These are phyloP conservation scores for Oryzias woworae DNA, from an alignment of 2,113 vertebrate species.

Conservation along the genomic window DNA sequence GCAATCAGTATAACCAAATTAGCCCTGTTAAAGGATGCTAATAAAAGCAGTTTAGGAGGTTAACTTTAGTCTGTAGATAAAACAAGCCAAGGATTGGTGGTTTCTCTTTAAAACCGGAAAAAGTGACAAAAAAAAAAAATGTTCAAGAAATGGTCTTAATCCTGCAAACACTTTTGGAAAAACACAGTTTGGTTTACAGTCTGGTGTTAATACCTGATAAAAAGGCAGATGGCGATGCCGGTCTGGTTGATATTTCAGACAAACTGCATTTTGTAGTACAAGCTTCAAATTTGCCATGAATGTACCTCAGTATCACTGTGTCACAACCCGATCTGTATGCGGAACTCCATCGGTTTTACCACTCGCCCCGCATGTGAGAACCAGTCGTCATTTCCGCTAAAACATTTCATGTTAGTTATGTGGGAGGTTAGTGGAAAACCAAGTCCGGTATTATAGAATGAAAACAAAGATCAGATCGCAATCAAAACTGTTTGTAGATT, in stretches of 20 bases:
- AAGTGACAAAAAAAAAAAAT: slow-evolving; percentile 24
- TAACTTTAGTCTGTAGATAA: slow-evolving; percentile 54
- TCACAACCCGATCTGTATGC: no score
- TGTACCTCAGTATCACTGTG: no score
- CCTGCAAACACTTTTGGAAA: slow-evolving; percentile 7
- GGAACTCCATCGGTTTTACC: no score
- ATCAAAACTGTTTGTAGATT: slow-evolving; percentile 6
- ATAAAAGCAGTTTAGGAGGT: slow-evolving; percentile 55
- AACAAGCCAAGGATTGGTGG: slow-evolving; percentile 28
- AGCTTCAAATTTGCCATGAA: no score
- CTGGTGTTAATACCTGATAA: not conserved
- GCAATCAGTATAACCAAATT: slow-evolving; percentile 68
- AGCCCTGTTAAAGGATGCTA: slow-evolving; percentile 63
- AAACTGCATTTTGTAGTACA: no score
- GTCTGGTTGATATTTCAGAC: no score
- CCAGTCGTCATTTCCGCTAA: no score
- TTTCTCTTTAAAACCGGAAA: slow-evolving; percentile 18
- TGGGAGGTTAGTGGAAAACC: no score
- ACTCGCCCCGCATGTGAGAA: no score
- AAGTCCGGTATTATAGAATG: not conserved
- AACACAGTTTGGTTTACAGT: not conserved
- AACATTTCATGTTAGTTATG: no score
- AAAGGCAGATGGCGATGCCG: no score
- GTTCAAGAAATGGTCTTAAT: not conserved
- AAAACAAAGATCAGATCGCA: no score